Conservation (phyloP, 1,140 invertebrate genomes). For the Pogonus chalceus region DNA sequence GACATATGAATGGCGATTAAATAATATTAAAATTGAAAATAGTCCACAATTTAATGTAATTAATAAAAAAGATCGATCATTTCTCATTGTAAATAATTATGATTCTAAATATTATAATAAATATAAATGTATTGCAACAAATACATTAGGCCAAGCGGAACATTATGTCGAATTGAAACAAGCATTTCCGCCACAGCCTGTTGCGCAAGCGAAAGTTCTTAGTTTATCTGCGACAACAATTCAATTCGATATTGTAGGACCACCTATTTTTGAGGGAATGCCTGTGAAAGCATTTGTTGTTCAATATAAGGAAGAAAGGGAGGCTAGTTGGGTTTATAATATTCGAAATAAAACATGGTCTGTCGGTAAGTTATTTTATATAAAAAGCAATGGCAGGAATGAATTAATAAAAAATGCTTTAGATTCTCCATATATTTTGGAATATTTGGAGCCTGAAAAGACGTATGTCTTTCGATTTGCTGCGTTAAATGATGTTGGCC, state of each 20-base stretch:
- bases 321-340: constrained; percentile 50
- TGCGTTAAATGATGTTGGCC: constrained; percentile 72
- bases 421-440: constrained; percentile 67
- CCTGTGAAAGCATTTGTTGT: constrained; percentile 60
- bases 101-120: constrained; percentile 54
- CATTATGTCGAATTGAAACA: constrained; percentile 61
- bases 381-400: not conserved
- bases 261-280: constrained; percentile 59
- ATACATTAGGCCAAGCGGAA: constrained; percentile 57
- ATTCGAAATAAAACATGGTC: constrained; percentile 66
- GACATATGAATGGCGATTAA: constrained; percentile 71
- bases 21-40: constrained; percentile 32
- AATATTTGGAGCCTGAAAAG: constrained; percentile 66
- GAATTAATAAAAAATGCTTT: not conserved
- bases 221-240: constrained; percentile 74
- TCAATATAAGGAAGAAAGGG: constrained; percentile 61
- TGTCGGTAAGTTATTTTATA: constrained; percentile 39
- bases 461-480: constrained; percentile 77
- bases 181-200: constrained; percentile 46
- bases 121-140: constrained; percentile 76
- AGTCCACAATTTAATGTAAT: constrained; percentile 47
- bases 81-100: constrained; percentile 53
- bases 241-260: constrained; percentile 62
- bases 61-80: constrained; percentile 57
- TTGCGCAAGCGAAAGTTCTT: constrained; percentile 48